Evolutionary conservation across 2,113 vertebrate species (phyloP).

Genomic region (Aegotheles bennettii): DNA sequence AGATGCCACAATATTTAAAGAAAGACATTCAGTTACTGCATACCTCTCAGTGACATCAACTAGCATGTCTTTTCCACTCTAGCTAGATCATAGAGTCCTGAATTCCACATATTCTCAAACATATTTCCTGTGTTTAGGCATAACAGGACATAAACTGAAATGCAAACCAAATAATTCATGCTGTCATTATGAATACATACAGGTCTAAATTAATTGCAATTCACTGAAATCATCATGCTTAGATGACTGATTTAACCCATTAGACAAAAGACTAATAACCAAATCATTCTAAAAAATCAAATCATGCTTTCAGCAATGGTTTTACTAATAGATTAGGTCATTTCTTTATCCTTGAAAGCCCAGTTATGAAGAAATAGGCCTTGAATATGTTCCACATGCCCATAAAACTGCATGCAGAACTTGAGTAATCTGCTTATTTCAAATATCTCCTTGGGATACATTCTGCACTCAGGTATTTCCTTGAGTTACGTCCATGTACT

Average conservation of each 20-base stretch:
- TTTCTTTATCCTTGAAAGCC: background rate
- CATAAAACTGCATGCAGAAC: background rate
- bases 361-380: background rate
- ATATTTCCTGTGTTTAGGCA: background rate
- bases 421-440: background rate
- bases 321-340: background rate
- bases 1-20: background rate
- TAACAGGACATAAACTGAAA: background rate
- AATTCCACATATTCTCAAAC: background rate
- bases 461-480: background rate
- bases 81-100: background rate
- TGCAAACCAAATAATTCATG: background rate
- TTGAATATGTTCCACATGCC: background rate
- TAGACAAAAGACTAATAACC: background rate
- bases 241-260: background rate
- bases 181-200: background rate
- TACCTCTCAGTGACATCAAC: background rate
- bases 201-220: background rate
- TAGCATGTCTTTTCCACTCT: background rate
- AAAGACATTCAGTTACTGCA: background rate
- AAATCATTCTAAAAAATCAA: background rate
- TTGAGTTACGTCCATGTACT: background rate
- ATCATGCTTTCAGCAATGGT: background rate
- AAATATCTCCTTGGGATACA: background rate
- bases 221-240: background rate